phyloP scores from a whole-genome alignment of 2,113 vertebrate genomes.

The Heptranchias perlo region DNA sequence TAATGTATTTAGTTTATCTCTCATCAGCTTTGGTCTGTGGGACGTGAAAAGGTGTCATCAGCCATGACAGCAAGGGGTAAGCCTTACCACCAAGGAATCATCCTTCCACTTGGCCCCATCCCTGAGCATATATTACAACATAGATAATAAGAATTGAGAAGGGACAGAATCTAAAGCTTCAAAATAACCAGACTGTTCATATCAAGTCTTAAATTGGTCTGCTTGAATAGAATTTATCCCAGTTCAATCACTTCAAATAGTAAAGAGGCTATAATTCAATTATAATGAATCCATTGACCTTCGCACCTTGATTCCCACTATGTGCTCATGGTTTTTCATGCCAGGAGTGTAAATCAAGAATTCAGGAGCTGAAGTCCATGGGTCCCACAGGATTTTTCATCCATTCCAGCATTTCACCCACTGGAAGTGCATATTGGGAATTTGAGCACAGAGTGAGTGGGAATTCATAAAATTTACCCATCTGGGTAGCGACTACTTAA shows the following conservation, averaged over 20 bases:
- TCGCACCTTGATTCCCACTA: neutral
- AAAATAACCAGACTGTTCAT: neutral
- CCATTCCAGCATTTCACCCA: neutral
- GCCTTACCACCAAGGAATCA: neutral
- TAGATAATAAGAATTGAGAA: neutral
- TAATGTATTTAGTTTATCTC: neutral
- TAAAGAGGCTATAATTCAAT: neutral
- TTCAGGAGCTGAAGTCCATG: neutral
- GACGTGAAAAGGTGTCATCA: too few species aligned
- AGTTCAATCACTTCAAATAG: neutral
- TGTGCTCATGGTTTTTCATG: neutral
- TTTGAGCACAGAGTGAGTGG: neutral
- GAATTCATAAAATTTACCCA: neutral
- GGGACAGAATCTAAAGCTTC: neutral
- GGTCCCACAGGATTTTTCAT: neutral
- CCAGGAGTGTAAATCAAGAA: neutral
- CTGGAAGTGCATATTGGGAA: neutral
- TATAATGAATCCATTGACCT: neutral
- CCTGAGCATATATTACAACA: neutral
- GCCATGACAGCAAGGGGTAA: neutral
- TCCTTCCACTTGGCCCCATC: neutral
- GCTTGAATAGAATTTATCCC: neutral
- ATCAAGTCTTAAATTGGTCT: neutral
- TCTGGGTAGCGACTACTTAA: neutral
- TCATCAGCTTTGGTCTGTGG: neutral